Conservation (phyloP, 2,797 vertebrate genomes). For the Malacoraja senta region DNA sequence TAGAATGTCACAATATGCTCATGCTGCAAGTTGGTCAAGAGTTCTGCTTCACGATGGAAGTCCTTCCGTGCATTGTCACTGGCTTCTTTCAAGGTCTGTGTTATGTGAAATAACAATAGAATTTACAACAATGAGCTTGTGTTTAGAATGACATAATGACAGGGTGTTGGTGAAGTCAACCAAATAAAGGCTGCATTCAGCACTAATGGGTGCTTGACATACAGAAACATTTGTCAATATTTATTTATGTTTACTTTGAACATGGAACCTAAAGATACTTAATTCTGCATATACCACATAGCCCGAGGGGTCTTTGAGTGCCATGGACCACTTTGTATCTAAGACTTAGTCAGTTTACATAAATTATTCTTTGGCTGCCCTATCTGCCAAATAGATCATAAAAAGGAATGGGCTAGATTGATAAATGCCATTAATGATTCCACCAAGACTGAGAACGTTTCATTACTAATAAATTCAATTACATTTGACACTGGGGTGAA, state of each 20-base stretch:
- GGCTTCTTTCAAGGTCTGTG: constrained; percentile 88
- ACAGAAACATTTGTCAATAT: neutral
- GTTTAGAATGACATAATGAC: neutral
- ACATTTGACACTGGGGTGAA: neutral
- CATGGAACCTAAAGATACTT: neutral
- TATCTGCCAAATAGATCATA: too few species aligned
- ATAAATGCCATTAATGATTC: neutral
- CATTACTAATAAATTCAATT: neutral
- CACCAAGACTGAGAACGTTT: neutral
- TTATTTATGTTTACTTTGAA: neutral
- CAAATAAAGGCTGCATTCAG: neutral
- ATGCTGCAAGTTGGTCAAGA: constrained; percentile 90
- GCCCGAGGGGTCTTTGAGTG: neutral
- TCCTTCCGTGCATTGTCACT: constrained; percentile 95
- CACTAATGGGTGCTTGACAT: neutral
- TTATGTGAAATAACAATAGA: neutral
- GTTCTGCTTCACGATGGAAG: constrained; percentile 90
- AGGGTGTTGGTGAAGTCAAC: neutral
- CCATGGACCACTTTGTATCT: neutral
- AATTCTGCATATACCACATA: neutral
- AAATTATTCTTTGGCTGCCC: neutral
- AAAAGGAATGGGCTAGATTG: neutral
- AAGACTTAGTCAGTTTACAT: neutral
- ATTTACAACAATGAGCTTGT: neutral
- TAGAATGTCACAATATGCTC: constrained; percentile 97